Conservation (phyloP, 2,888 invertebrate species). For the Dinocampus coccinellae region DNA sequence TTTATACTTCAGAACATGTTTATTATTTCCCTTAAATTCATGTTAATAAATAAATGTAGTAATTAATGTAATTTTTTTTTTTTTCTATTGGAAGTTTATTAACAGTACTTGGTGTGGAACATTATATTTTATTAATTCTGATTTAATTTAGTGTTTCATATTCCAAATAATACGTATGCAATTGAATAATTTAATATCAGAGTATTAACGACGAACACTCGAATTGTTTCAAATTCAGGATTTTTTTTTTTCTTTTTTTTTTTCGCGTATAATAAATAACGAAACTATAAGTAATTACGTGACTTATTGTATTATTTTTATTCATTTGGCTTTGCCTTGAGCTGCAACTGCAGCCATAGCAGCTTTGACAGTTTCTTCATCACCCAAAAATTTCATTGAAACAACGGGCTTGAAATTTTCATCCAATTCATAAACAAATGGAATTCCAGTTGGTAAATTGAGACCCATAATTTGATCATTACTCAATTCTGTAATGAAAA, state of each 20-base stretch:
- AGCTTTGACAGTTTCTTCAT: conserved; percentile 74
- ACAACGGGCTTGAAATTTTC: conserved; percentile 73
- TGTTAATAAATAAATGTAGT: too few species aligned
- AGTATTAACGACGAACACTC: background rate
- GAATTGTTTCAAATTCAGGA: background rate
- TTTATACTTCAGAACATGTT: too few species aligned
- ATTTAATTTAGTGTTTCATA: background rate
- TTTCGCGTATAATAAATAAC: background rate
- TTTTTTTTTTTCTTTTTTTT: background rate
- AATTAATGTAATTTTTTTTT: too few species aligned
- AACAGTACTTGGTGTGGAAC: background rate
- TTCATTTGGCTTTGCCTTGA: conserved; percentile 74
- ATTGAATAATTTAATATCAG: background rate
- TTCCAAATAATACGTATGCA: too few species aligned
- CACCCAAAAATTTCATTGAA: conserved; percentile 75
- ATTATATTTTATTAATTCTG: background rate
- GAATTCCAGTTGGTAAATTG: conserved; percentile 77
- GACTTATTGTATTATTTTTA: background rate
- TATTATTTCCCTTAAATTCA: too few species aligned
- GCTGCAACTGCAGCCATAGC: conserved; percentile 75
- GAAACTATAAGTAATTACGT: background rate
- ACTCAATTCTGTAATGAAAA: conserved; percentile 67
- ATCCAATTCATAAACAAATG: conserved; percentile 75
- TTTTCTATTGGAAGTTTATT: background rate
- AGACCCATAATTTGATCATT: conserved; percentile 74